Conservation (phyloP, 2,113 vertebrate species). For the Ancistrus triradiatus region DNA sequence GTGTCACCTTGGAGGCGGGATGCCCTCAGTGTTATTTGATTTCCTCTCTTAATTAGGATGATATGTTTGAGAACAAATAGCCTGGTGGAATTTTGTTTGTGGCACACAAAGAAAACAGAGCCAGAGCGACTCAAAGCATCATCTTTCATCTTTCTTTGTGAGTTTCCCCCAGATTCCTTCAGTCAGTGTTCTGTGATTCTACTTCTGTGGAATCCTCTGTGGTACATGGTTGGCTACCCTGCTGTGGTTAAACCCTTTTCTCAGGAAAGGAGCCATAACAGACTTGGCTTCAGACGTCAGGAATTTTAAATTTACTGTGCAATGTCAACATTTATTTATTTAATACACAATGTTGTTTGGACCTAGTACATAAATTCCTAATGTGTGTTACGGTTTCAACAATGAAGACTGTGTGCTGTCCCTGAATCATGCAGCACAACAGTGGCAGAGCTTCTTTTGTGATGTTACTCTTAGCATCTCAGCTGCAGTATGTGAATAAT, state of each 20-base stretch:
- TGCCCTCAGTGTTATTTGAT: slow-evolving; percentile 17
- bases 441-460: too few relatives aligned
- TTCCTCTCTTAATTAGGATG: slow-evolving; percentile 32
- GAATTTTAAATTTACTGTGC: slow-evolving; percentile 1
- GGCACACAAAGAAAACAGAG: slow-evolving; percentile 10
- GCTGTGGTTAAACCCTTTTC: neutral
- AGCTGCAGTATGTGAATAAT: too few relatives aligned
- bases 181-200: slow-evolving; percentile 13
- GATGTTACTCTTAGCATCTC: too few relatives aligned
- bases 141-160: slow-evolving; percentile 41
- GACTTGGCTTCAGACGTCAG: neutral
- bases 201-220: slow-evolving; percentile 1
- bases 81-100: slow-evolving; percentile 32
- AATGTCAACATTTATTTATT: slow-evolving; percentile 3
- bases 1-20: slow-evolving; percentile 21
- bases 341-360: slow-evolving; percentile 6
- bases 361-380: too few relatives aligned
- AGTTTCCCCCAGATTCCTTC: slow-evolving; percentile 29
- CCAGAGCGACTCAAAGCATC: slow-evolving; percentile 19
- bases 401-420: too few relatives aligned
- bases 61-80: slow-evolving; percentile 22
- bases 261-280: neutral
- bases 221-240: slow-evolving; percentile 10
- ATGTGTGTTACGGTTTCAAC: too few relatives aligned
- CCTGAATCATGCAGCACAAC: too few relatives aligned